Evolutionary conservation across 64 coral and sea anemone species (phyloP).

Genomic region (Dendronephthya gigantea): DNA sequence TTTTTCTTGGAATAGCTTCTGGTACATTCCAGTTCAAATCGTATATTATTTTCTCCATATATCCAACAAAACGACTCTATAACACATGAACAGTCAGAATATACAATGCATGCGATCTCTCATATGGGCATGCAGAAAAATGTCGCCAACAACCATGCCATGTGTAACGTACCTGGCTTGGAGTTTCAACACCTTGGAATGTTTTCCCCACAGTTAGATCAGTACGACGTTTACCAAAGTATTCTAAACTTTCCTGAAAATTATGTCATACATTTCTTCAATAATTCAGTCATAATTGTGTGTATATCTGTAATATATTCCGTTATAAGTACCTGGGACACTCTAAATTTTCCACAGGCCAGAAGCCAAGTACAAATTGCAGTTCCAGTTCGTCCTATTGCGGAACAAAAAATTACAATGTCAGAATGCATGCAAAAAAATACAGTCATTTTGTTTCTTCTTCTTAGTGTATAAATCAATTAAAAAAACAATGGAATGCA

Average conservation of each 20-base stretch:
- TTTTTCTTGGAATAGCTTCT: conserved; percentile 51
- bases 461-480: no score
- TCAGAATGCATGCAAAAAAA: background rate
- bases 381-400: conserved; percentile 90
- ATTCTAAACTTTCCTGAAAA: conserved; percentile 78
- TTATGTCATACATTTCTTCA: background rate
- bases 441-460: no score
- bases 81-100: background rate
- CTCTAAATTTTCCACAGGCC: conserved; percentile 72
- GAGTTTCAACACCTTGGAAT: conserved; percentile 89
- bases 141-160: background rate
- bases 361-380: conserved; percentile 88
- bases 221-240: conserved; percentile 86
- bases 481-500: background rate
- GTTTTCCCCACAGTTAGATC: conserved; percentile 75
- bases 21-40: conserved; percentile 73
- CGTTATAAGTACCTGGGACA: conserved; percentile 71
- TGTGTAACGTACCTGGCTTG: conserved; percentile 58
- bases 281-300: no score
- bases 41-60: conserved; percentile 79
- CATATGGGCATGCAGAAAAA: background rate
- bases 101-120: no score
- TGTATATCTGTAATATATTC: no score
- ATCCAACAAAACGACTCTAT: conserved; percentile 93
- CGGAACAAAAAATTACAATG: background rate